Evolutionary conservation across 2,113 vertebrate species (phyloP).

Genomic region (Sterna hirundo): DNA sequence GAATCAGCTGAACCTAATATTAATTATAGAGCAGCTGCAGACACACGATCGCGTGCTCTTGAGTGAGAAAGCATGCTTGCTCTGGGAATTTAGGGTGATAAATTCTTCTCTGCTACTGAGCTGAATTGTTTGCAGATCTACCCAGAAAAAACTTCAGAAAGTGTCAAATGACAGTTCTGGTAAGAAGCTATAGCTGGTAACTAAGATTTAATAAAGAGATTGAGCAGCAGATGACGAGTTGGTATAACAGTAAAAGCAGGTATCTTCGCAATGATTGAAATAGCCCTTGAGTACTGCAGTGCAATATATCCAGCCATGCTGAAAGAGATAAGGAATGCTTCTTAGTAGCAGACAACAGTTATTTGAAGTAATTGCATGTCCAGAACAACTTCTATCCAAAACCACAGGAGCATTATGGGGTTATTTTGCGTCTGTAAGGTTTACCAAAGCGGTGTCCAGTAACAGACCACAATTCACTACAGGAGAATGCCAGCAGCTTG

Average conservation of each 20-base stretch:
- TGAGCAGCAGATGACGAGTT: not conserved
- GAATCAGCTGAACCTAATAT: not conserved
- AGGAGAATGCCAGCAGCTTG: not conserved
- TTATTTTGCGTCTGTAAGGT: not conserved
- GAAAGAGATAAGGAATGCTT: not conserved
- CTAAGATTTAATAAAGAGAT: not conserved
- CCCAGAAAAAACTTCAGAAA: not conserved
- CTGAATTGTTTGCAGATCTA: not conserved
- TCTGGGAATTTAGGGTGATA: not conserved
- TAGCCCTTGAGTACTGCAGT: not conserved
- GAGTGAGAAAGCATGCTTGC: not conserved
- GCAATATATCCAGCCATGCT: not conserved
- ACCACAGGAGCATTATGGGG: not conserved
- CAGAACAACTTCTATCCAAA: conserved; percentile 25
- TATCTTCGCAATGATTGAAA: not conserved
- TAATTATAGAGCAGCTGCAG: conserved; percentile 28
- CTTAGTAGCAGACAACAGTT: not conserved
- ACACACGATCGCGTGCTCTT: not conserved
- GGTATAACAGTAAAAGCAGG: not conserved
- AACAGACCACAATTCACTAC: conserved; percentile 6
- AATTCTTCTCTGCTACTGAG: not conserved
- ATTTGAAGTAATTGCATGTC: conserved; percentile 1
- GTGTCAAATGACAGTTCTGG: not conserved
- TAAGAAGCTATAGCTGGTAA: not conserved
- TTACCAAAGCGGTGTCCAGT: not conserved